phyloP scores from a whole-genome alignment of 2,797 vertebrate species.

The Pipistrellus pygmaeus region DNA sequence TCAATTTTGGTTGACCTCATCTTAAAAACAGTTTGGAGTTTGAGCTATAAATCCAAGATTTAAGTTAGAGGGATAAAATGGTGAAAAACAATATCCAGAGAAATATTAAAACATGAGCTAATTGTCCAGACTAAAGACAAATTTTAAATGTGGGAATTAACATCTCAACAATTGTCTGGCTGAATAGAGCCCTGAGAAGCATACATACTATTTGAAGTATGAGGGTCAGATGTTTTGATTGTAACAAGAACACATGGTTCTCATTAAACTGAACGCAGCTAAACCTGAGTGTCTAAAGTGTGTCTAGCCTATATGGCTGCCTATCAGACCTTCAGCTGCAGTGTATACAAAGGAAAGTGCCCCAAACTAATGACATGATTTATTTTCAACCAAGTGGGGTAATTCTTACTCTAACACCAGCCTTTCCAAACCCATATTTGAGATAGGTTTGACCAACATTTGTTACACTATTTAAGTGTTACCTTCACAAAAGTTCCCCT shows the following conservation, averaged over 20 bases:
- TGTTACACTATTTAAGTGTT: background rate
- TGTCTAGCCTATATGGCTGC: background rate
- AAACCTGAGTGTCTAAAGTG: background rate
- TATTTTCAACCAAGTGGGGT: slow-evolving; percentile 8
- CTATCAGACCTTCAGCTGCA: background rate
- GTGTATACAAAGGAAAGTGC: slow-evolving; percentile 13
- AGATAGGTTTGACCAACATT: background rate
- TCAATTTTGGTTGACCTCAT: slow-evolving; percentile 58
- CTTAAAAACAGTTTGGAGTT: slow-evolving; percentile 53
- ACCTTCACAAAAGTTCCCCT: slow-evolving; percentile 32
- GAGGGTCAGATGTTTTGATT: slow-evolving; percentile 71
- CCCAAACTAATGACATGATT: background rate
- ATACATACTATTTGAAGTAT: slow-evolving; percentile 71
- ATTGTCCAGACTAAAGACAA: slow-evolving; percentile 73
- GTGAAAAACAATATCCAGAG: slow-evolving; percentile 58
- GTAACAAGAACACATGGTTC: slow-evolving; percentile 66
- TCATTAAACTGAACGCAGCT: slow-evolving; percentile 43
- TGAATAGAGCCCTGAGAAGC: slow-evolving; percentile 78
- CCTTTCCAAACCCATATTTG: background rate
- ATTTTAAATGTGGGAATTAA: slow-evolving; percentile 80
- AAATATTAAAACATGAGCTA: slow-evolving; percentile 43
- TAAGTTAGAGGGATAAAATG: slow-evolving; percentile 48
- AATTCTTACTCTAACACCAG: background rate
- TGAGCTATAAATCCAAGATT: slow-evolving; percentile 36
- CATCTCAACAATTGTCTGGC: slow-evolving; percentile 67